Base-by-base conservation (phyloP, 2,113 vertebrate genomes). In the Pelecanus crispus region DNA sequence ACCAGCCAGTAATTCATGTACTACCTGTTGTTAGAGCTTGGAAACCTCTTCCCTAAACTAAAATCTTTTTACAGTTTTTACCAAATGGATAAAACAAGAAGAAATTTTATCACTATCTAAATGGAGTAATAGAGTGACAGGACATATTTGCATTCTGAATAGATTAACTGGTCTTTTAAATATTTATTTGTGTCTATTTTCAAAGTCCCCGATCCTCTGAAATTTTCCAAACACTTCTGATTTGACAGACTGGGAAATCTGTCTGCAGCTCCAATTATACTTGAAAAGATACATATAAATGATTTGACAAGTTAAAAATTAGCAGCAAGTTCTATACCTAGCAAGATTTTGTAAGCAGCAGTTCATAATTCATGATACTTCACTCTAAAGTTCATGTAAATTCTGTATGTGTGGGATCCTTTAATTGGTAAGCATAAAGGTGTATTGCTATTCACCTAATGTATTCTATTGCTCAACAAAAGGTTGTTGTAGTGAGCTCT, bases 371-470 rank as follows among this genome's bases (percentile, higher is more conserved):
- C 97, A 97, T 96, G 97, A 94, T 95, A 93, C 94, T 95, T 96
- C 94, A 74, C 87, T 65, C 79, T 42, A 84, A 90, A 85, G 89
- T 97, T 97, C 93, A 93, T 94, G 58, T 77, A 83, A 94, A 95
- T 94, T 79, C 70, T 88, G 83, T 65, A 67, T 95, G 72, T 92
- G 90, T 77, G 92, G 81, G 84, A 83, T 96, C 94, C 85, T 97
- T 97, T 98, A 97, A 97, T 97, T 90, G 95, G 95, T 95, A 94
- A 93, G 53, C 92, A 85, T 97, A 97, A 98, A 98, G 98, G 98
- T 98, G 93, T 97, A 97, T 98, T 97, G 98, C 98, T 97, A 96
- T 98, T 97, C 97, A 96, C 97, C 96, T 98, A 98, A 98, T 98
- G 97, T 95, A 97, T 98, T 98, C 96, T 97, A 90, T 96, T 94